phyloP scores from a whole-genome alignment of 2,888 invertebrate genomes.

The Eupithecia pulchellata region DNA sequence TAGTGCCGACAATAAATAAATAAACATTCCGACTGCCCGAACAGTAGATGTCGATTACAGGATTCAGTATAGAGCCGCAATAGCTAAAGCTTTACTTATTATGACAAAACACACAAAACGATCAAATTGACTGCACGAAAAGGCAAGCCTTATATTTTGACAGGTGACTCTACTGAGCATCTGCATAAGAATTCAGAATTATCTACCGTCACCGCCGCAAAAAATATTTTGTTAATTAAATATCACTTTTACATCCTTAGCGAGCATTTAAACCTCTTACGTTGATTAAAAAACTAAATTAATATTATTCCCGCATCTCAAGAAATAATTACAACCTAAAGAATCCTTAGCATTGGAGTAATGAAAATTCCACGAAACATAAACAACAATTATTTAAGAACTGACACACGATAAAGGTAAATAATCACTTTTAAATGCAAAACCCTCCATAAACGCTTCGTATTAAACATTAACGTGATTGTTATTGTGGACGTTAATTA shows the following conservation, averaged over 20 bases:
- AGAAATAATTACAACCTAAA: slow-evolving; percentile 26
- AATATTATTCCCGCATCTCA: slow-evolving; percentile 10
- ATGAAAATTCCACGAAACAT: slow-evolving; percentile 52
- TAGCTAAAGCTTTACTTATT: slow-evolving; percentile 27
- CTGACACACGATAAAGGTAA: slow-evolving; percentile 62
- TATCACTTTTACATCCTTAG: slow-evolving; percentile 17
- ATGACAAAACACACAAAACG: slow-evolving; percentile 22
- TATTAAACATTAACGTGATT: slow-evolving; percentile 67
- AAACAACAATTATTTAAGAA: slow-evolving; percentile 60
- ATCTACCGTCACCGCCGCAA: neutral
- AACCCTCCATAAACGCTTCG: slow-evolving; percentile 64
- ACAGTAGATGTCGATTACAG: slow-evolving; percentile 43
- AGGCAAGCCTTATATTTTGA: neutral
- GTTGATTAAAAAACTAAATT: slow-evolving; percentile 18
- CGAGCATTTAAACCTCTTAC: slow-evolving; percentile 13
- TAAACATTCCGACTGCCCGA: slow-evolving; percentile 59
- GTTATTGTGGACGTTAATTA: slow-evolving; percentile 78
- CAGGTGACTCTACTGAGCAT: neutral
- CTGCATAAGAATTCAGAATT: neutral
- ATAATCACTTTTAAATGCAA: slow-evolving; percentile 64
- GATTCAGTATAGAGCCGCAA: slow-evolving; percentile 32
- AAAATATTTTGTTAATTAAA: slow-evolving; percentile 13
- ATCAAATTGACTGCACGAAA: slow-evolving; percentile 23
- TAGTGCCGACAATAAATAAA: slow-evolving; percentile 77
- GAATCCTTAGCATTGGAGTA: slow-evolving; percentile 47